phyloP scores from a whole-genome alignment of 2,888 invertebrate species.

The Drosophila macrospina region DNA sequence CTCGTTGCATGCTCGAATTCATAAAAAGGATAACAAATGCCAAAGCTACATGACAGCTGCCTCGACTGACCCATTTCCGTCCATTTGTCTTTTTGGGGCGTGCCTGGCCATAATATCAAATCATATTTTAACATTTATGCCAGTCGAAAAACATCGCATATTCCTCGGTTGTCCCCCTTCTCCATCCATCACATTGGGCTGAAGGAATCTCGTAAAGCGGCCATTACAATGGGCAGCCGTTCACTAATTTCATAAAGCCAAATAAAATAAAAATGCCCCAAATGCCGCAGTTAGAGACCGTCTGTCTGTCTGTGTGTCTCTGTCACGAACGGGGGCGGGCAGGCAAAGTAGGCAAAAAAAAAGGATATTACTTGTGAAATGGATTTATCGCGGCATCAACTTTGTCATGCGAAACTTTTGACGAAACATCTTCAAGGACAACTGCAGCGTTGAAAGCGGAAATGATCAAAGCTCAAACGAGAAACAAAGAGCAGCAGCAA shows the following conservation, averaged over 20 bases:
- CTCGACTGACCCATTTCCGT: conserved; percentile 53
- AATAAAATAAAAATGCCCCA: conserved; percentile 70
- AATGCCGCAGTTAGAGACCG: conserved; percentile 23
- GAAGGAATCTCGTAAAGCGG: conserved; percentile 36
- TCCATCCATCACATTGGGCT: neutral
- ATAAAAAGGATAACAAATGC: conserved; percentile 75
- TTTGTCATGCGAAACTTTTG: conserved; percentile 28
- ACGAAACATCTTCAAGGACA: conserved; percentile 27
- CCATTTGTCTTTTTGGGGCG: conserved; percentile 63
- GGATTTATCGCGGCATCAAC: conserved; percentile 62
- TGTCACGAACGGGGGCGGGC: too few relatives aligned
- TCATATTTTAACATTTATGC: conserved; percentile 74
- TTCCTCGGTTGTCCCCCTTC: neutral
- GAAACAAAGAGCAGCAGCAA: neutral
- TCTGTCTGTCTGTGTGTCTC: too few relatives aligned
- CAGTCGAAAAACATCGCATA: conserved; percentile 29
- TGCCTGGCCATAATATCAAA: conserved; percentile 73
- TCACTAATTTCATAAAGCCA: conserved; percentile 74
- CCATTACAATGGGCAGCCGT: conserved; percentile 30
- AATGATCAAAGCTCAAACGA: conserved; percentile 34
- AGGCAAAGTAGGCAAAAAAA: conserved; percentile 1
- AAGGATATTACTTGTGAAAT: conserved; percentile 49
- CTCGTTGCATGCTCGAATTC: conserved; percentile 66
- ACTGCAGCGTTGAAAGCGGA: conserved; percentile 53
- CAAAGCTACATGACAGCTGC: conserved; percentile 66